Conservation (phyloP, 1,140 invertebrate species). For the Triops cancriformis region DNA sequence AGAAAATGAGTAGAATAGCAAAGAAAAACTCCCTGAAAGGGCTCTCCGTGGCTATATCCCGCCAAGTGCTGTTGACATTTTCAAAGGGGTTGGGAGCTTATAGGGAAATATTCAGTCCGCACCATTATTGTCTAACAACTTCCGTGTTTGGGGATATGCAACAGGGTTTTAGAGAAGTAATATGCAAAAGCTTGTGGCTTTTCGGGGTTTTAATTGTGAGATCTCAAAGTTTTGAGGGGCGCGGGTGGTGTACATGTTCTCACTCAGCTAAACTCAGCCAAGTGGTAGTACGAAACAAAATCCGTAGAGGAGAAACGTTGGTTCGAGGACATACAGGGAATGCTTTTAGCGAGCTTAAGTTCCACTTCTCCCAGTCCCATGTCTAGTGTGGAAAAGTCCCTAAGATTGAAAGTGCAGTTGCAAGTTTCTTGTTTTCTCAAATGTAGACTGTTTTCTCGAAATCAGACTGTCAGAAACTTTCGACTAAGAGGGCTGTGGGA, state of each 20-base stretch:
- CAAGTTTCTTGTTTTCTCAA: slow-evolving; percentile 6
- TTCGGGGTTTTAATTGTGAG: not conserved
- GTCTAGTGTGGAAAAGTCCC: not conserved
- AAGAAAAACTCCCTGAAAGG: not conserved
- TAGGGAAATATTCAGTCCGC: not conserved
- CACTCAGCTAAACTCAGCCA: not conserved
- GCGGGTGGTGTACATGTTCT: not conserved
- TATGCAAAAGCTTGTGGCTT: slow-evolving; percentile 13
- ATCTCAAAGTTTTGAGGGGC: not conserved
- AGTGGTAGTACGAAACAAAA: not conserved
- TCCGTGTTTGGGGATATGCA: not conserved
- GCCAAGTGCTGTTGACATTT: not conserved
- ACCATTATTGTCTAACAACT: not conserved
- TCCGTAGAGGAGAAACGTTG: not conserved
- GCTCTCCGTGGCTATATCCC: not conserved
- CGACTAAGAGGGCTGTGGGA: not conserved
- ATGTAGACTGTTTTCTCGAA: not conserved
- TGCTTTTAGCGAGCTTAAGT: slow-evolving; percentile 13
- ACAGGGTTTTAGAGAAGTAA: not conserved
- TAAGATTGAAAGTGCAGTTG: slow-evolving; percentile 3
- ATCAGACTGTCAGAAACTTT: not conserved
- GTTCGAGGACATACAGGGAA: not conserved
- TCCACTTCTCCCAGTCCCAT: not conserved
- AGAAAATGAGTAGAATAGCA: not conserved
- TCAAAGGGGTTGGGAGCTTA: not conserved